These are phyloP conservation scores for Thalassophryne amazonica DNA, from an alignment of 2,797 vertebrate species.

Conservation along the genomic window DNA sequence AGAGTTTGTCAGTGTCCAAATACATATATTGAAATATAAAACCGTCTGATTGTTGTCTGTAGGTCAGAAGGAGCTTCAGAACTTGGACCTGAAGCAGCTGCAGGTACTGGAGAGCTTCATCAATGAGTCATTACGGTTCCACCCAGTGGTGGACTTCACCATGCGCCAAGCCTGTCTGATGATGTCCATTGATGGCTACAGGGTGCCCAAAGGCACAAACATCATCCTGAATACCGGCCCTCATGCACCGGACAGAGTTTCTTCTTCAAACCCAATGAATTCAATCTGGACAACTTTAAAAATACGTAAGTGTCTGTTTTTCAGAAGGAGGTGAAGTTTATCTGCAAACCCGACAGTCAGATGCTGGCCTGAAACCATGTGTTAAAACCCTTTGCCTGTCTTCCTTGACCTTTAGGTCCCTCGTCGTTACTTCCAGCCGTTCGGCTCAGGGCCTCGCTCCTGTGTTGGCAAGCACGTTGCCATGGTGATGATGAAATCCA, in stretches of 20 bases:
- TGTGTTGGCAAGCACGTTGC: constrained; percentile 92
- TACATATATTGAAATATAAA: no score
- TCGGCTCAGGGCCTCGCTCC: constrained; percentile 88
- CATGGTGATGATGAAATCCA: constrained; percentile 95
- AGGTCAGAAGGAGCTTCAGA: constrained; percentile 83
- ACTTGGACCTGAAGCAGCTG: constrained; percentile 81
- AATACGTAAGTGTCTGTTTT: constrained; percentile 79
- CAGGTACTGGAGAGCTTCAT: constrained; percentile 88
- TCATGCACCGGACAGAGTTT: constrained; percentile 90
- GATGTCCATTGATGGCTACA: constrained; percentile 92
- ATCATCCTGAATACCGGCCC: constrained; percentile 92
- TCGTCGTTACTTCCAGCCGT: constrained; percentile 90
- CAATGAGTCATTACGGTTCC: constrained; percentile 88
- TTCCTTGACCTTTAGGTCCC: constrained; percentile 81
- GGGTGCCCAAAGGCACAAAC: constrained; percentile 90
- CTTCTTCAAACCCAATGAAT: constrained; percentile 88
- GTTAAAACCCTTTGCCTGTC: no score
- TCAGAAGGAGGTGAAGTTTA: neutral
- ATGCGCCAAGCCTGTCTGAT: constrained; percentile 87
- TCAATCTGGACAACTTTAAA: constrained; percentile 90
- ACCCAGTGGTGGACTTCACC: constrained; percentile 90
- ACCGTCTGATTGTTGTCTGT: no score
- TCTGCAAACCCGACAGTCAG: neutral
- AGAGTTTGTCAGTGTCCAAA: no score
- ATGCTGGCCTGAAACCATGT: neutral